Evolutionary conservation across 2,888 invertebrate genomes (phyloP), one percentile per base, ranked within the genome.

Genomic region (Baronia brevicornis): DNA sequence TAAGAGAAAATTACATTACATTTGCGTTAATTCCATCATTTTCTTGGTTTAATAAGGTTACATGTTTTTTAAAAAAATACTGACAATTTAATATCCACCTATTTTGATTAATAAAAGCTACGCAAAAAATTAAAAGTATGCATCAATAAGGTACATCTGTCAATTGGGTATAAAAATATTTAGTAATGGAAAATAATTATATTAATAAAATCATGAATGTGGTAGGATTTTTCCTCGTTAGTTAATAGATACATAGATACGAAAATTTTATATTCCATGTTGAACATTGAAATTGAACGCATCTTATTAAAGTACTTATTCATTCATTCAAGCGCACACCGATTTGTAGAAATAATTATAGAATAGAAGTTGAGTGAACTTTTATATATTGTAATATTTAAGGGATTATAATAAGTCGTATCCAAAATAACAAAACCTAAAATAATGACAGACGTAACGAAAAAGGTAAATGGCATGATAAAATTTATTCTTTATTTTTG

Each of bases 371-470:
- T 39, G 23, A 18, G 24, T 31, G 38, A 35, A 36, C 35, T 40
- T 37, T 24, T 41, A 54, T 44, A 57, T 51, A 46, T 45, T 41
- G 39, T 41, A 38, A 37, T 43, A 50, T 43, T 30, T 22, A 33
- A 38, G 44, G 38, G 48, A 43, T 46, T 43, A 49, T 38, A 39
- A 39, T 44, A 44, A 38, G 45, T 50, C 52, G 45, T 46, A 43
- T 50, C 35, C 51, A 47, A 44, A 44, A 29, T 28, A 38, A 34
- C 36, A 32, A 33, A 18, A 35, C 23, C 39, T 43, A 46, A 38
- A 46, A 79, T 50, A 65, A 82, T 84, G 82, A 66, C 77, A 63
- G 78, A 80, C 67, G 69, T 79, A 41, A 68, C 74, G 42, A 75
- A 72, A 66, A 80, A 84, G 80, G 82, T 82, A 75, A 70, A 60